Base-by-base conservation (phyloP, 2,113 vertebrate species). In the Colius striatus region DNA sequence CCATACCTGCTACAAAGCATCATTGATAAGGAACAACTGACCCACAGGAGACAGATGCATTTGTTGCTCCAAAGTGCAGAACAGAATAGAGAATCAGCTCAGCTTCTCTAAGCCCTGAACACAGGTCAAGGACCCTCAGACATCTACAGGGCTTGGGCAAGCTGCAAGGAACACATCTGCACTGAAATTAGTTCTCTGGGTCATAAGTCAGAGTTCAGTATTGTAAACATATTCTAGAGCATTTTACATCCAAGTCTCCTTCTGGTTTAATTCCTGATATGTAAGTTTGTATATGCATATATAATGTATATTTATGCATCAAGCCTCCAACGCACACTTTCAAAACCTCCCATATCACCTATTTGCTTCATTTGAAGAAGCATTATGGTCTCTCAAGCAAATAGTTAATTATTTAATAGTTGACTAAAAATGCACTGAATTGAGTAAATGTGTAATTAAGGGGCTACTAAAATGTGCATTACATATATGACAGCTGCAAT, bases 361-460 rank as follows among this genome's bases (percentile, higher is more conserved):
- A 36, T 87, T 92, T 89, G 50, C 32, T 55, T 29, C 32, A 84
- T 62, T 70, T 93, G 30, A 29, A 81, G 41, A 90, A 79, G 25
- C 29, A 83, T 82, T 73, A 36, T 54, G 36, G 23, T 36, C 34
- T 81, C 29, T 91, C 60, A 86, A 78, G 32, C 67, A 97, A 94
- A 73, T 3, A 89, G 34, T 62, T 94, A 79, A 84, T 74, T 74
- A 86, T 41, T 72, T 79, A 88, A 63, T 55, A 88, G 67, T 75
- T 81, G 87, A 76, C 82, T 89, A 88, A 80, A 74, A 50, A 82
- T 45, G 32, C 50, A 93, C 60, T 75, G 74, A 94, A 89, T 43
- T 75, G 48, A 45, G 41, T 45, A 92, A 84, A 76, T 22, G 10
- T 45, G 30, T 57, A 58, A 75, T 89, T 50, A 72, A 92, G 41